Percentiles rank a stretch among this genome's conserved stretches.
These are phyloP conservation scores for Monoplex corrugatus DNA, from an alignment of 2,888 invertebrate species.

Conservation along the genomic window DNA sequence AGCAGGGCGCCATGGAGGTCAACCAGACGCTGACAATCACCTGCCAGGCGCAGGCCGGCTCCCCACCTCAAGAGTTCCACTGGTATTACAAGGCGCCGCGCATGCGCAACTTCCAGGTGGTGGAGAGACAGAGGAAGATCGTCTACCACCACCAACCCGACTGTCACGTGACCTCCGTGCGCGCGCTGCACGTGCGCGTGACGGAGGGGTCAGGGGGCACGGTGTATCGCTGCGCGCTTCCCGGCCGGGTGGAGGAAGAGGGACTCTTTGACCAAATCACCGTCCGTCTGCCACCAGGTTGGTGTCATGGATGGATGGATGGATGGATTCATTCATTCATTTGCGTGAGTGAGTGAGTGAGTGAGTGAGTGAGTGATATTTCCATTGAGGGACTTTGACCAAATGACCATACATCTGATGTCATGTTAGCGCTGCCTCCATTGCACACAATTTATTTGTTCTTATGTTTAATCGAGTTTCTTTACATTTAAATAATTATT, in stretches of 20 bases:
- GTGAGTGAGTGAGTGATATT: not conserved
- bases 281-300: conserved; percentile 18
- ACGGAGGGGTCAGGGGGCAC: conserved; percentile 37
- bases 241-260: conserved; percentile 46
- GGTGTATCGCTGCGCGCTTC: conserved; percentile 51
- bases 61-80: conserved; percentile 32
- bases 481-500: too few relatives aligned
- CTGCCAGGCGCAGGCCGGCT: conserved; percentile 20
- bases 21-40: not conserved
- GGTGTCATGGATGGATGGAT: too few relatives aligned
- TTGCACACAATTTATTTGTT: too few relatives aligned
- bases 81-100: conserved; percentile 20
- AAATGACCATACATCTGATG: too few relatives aligned
- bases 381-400: not conserved
- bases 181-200: conserved; percentile 42
- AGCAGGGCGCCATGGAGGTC: not conserved
- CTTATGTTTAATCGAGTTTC: too few relatives aligned
- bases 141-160: conserved; percentile 42
- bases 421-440: too few relatives aligned
- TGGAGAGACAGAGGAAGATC: conserved; percentile 20
- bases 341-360: not conserved
- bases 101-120: conserved; percentile 29
- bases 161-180: conserved; percentile 43
- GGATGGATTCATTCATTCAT: not conserved
- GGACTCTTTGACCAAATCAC: conserved; percentile 43